A percentile compares a stretch with the other conserved stretches of the same genome.
phyloP scores from a whole-genome alignment of 2,888 invertebrate genomes.

The Synanthedon tipuliformis region DNA sequence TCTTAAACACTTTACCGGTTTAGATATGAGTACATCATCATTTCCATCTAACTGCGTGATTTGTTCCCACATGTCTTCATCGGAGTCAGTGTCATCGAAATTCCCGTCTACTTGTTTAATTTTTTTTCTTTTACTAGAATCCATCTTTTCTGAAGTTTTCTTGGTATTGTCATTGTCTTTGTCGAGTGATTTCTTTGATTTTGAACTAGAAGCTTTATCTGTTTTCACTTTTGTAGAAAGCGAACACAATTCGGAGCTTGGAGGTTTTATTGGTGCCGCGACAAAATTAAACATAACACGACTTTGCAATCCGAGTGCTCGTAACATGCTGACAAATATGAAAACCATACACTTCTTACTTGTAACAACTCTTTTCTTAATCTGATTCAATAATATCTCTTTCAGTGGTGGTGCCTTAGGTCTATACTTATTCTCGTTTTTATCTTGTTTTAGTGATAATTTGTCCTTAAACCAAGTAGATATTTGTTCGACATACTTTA shows the following conservation, averaged over 20 bases:
- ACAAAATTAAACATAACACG: conserved; percentile 85
- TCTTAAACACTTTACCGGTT: conserved; percentile 11
- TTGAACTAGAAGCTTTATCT: conserved; percentile 9
- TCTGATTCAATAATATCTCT: conserved; percentile 64
- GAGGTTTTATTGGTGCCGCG: conserved; percentile 79
- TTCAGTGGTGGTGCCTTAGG: conserved; percentile 58
- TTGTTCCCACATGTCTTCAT: conserved; percentile 1
- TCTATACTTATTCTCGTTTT: conserved; percentile 61
- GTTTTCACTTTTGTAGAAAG: conserved; percentile 59
- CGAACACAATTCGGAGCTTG: conserved; percentile 72
- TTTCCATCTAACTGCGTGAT: conserved; percentile 21
- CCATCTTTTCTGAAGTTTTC: conserved; percentile 10
- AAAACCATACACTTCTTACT: conserved; percentile 78
- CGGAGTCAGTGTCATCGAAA: conserved; percentile 31
- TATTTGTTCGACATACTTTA: conserved; percentile 82
- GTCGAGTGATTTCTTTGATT: not conserved
- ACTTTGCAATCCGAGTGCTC: conserved; percentile 84
- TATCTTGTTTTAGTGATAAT: conserved; percentile 69
- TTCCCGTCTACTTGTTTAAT: conserved; percentile 66
- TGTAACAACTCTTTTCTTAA: conserved; percentile 71
- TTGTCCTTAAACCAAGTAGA: conserved; percentile 80
- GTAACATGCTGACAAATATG: conserved; percentile 80
- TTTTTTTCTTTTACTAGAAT: conserved; percentile 11
- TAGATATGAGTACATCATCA: conserved; percentile 27
- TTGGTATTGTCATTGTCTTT: conserved; percentile 9